Evolutionary conservation across 2,888 invertebrate genomes (phyloP), one percentile per base, ranked within the genome.

Genomic region (Nesidiocoris tenuis): DNA sequence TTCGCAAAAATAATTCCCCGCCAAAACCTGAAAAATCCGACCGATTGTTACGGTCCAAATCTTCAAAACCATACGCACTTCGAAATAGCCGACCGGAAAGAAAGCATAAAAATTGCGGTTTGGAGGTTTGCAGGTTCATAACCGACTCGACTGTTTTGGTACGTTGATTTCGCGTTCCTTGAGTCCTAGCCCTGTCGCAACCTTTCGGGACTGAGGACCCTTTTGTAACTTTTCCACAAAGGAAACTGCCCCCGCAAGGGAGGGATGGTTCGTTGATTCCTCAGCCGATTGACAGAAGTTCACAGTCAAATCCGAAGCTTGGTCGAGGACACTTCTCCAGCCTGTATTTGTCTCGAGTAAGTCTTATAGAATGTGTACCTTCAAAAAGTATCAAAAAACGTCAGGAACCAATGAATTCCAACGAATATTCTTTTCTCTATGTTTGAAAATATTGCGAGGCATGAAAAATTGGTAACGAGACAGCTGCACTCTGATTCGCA

Each of bases 161-260:
- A 68, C 56, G 68, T 57, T 68, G 68, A 67, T 67, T 67, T 67
- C 67, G 67, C 19, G 19, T 67, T 9, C 67, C 67, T 59, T 67
- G 67, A n/a, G 17, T 17, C 59, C 22, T 19, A 3, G 39, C 39
- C 3, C 39, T 39, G 39, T 55, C 68, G 68, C 59, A 68, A 68
- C 57, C 21, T 19, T 63, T 21, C 19, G n/a, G n/a, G n/a, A n/a
- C n/a, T 19, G 39, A 39, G 21, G 59, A 68, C 68, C 68, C 68
- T 68, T 68, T 57, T 68, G 68, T 59, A 68, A 68, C 24, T 39
- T 39, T 39, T 39, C 68, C 1, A 18, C 7, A 17, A 3, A 17
- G 23, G 2, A 23, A 64, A 64, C 3, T 39, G n/a, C n/a, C n/a
- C n/a, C n/a, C n/a, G n/a, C n/a, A 67, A 59, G 23, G 68, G 68